Conservation (phyloP, 2,888 invertebrate species). For the Apamea anceps region DNA sequence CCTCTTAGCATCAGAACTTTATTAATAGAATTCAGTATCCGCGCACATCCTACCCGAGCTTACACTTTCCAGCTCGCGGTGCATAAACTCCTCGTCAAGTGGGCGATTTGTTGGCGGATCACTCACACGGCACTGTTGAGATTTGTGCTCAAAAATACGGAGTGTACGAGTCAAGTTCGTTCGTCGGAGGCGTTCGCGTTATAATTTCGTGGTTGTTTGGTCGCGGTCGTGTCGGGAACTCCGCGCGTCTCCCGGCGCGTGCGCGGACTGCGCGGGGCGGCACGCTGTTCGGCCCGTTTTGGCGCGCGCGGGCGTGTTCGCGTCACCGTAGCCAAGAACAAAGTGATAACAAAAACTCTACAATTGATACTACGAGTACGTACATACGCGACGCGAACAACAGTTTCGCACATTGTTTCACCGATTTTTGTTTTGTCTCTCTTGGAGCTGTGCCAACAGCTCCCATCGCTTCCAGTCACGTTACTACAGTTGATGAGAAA, state of each 20-base stretch:
- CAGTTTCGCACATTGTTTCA: slow-evolving; percentile 75
- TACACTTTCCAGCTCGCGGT: slow-evolving; percentile 68
- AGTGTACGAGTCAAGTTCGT: slow-evolving; percentile 82
- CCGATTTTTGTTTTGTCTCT: slow-evolving; percentile 78
- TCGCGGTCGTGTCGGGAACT: slow-evolving; percentile 79
- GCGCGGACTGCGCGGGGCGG: slow-evolving; percentile 77
- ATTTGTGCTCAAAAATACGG: slow-evolving; percentile 72
- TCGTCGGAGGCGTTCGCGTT: slow-evolving; percentile 85
- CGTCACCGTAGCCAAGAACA: slow-evolving; percentile 83
- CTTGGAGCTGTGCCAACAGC: slow-evolving; percentile 80
- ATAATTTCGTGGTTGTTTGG: slow-evolving; percentile 78
- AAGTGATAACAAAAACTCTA: slow-evolving; percentile 87
- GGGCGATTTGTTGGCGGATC: slow-evolving; percentile 63
- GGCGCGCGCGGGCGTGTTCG: slow-evolving; percentile 81
- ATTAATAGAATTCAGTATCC: slow-evolving; percentile 83
- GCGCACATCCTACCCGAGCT: slow-evolving; percentile 70
- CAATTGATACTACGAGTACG: slow-evolving; percentile 80
- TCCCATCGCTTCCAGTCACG: slow-evolving; percentile 73
- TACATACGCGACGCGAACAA: slow-evolving; percentile 72
- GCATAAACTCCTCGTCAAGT: slow-evolving; percentile 60
- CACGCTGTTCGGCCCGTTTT: slow-evolving; percentile 75
- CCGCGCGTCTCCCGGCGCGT: slow-evolving; percentile 81
- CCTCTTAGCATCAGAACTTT: slow-evolving; percentile 78
- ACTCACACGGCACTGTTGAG: slow-evolving; percentile 69
- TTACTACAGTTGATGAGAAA: slow-evolving; percentile 77